These are phyloP conservation scores for Lampropteryx suffumata DNA, from an alignment of 2,888 invertebrate genomes.

Conservation along the genomic window DNA sequence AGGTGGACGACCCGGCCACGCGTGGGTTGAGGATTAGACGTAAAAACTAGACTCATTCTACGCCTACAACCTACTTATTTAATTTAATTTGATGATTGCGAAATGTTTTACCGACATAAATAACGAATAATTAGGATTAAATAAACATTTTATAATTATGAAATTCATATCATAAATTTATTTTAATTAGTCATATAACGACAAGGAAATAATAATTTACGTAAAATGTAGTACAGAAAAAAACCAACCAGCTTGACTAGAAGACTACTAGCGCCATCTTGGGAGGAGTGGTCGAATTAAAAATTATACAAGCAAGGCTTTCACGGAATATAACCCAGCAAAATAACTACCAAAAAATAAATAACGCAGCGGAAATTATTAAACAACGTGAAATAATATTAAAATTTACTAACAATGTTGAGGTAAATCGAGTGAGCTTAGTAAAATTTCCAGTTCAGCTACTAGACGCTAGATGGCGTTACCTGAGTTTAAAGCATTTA, in stretches of 20 bases:
- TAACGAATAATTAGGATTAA: not conserved
- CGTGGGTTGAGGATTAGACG: conserved; percentile 14
- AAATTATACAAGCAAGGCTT: not conserved
- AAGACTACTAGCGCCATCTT: conserved; percentile 26
- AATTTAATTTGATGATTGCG: conserved; percentile 14
- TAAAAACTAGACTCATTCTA: conserved; percentile 13
- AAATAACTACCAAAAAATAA: not conserved
- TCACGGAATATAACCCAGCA: too few relatives aligned
- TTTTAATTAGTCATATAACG: too few relatives aligned
- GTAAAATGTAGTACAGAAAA: too few relatives aligned
- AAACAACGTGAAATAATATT: not conserved
- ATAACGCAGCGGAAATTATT: not conserved
- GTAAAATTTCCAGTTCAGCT: conserved; percentile 6
- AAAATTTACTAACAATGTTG: too few relatives aligned
- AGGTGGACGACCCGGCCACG: conserved; percentile 12
- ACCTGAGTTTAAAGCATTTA: too few relatives aligned
- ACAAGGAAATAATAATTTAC: too few relatives aligned
- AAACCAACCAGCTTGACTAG: not conserved
- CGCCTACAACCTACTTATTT: conserved; percentile 7
- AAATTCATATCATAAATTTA: too few relatives aligned
- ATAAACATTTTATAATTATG: too few relatives aligned
- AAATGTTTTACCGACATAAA: conserved; percentile 1
- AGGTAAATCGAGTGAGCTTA: too few relatives aligned
- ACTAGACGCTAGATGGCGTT: conserved; percentile 30
- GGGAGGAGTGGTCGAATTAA: conserved; percentile 19